Evolutionary conservation across 1,140 invertebrate species (phyloP), one percentile per base, ranked within the genome.

Genomic region (Drosophila ohnishii): DNA sequence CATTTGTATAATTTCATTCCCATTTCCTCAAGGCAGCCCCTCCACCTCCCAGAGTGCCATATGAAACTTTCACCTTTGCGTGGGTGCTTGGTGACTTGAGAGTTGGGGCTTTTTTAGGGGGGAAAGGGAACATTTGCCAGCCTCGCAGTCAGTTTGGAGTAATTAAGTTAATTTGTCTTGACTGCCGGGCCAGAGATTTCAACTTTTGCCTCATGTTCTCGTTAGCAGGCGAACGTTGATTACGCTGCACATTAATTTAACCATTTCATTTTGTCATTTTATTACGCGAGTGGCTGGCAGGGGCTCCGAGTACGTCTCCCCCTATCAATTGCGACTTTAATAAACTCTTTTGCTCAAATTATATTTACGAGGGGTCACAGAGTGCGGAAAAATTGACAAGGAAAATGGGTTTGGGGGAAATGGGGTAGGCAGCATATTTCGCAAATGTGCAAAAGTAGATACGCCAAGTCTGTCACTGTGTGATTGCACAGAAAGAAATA

Each of bases 401-500:
- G 25, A 44, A 14, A 19, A 16, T 14, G 25, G 37, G 37, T 32
- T 35, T 37, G 10, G 25, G 28, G 11, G 14, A 19, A 11, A 16
- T 5, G 19, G 22, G 55, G 25, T 60, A 57, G 73, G 39, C 56
- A 62, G 25, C 73, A 71, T 80, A 78, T 81, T 78, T 78, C 42
- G 63, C 25, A 47, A 85, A 81, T 85, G 81, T 78, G 82, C 63
- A 40, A 73, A 88, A 76, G 83, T 92, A 92, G 93, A 90, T 90
- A 90, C 92, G 69, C 40, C 37, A 30, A 59, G 69, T 40, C 61
- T 51, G 37, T 70, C 57, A 44, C 22, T 62, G 42, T 34, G 39
- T 25, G n/a, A 10, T 3, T 53, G n/a, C 56, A 42, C 56, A 9
- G 16, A 25, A 9, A 42, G 22, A 0, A 35, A 40, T 22, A 9